phyloP scores from a whole-genome alignment of 1,140 invertebrate genomes.

The Drosophila erecta region DNA sequence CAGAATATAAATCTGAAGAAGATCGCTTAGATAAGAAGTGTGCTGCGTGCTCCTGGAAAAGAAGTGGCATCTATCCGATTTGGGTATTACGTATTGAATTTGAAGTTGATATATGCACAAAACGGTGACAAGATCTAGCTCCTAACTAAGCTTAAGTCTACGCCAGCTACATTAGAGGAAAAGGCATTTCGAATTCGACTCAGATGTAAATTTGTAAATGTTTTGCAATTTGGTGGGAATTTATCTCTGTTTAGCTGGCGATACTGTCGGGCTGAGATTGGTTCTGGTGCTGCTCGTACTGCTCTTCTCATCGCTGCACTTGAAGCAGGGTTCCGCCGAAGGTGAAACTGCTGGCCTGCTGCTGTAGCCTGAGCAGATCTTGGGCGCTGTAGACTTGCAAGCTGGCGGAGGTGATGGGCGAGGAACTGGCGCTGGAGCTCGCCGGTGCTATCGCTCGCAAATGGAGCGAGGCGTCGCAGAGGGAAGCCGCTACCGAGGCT shows the following conservation, averaged over 20 bases:
- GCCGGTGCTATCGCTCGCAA: constrained; percentile 77
- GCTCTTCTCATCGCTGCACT: constrained; percentile 28
- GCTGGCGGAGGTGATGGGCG: constrained; percentile 25
- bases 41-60: constrained; percentile 18
- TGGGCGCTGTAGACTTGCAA: constrained; percentile 66
- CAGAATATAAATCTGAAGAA: constrained; percentile 38
- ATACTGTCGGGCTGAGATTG: constrained; percentile 60
- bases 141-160: constrained; percentile 54
- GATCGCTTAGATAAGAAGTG: constrained; percentile 32
- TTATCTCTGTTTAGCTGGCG: constrained; percentile 28
- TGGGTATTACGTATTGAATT: constrained; percentile 42
- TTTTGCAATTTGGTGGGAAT: constrained; percentile 1
- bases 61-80: not conserved
- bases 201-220: no score
- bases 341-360: constrained; percentile 56
- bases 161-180: constrained; percentile 28
- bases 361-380: constrained; percentile 68
- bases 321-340: constrained; percentile 41
- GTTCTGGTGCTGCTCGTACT: constrained; percentile 14
- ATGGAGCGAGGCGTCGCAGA: constrained; percentile 52
- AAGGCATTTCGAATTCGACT: not conserved
- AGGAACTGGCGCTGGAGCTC: constrained; percentile 4
- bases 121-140: constrained; percentile 66
- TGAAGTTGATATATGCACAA: constrained; percentile 65
- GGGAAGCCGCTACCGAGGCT: constrained; percentile 19